A percentile compares a stretch with the other conserved stretches of the same genome.
These are phyloP conservation scores for Petrocephalus sullivani DNA, from an alignment of 2,797 vertebrate genomes.

Conservation along the genomic window DNA sequence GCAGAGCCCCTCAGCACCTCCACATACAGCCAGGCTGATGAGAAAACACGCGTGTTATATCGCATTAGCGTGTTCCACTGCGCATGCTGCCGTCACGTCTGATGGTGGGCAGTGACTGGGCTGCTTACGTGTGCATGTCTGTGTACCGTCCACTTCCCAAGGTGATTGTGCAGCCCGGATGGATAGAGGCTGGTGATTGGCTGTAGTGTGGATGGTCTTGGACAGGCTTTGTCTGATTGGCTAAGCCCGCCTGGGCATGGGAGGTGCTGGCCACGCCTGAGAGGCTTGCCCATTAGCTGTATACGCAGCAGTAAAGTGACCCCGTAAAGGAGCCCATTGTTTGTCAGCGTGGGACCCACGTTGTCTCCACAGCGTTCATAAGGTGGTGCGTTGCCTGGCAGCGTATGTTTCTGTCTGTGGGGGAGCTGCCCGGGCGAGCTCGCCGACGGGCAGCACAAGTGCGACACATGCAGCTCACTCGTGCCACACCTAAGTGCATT, in stretches of 20 bases:
- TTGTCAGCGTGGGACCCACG: slow-evolving; percentile 46
- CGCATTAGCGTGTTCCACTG: neutral
- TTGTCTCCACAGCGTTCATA: slow-evolving; percentile 46
- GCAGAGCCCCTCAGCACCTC: neutral
- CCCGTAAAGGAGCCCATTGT: slow-evolving; percentile 64
- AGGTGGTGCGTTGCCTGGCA: slow-evolving; percentile 45
- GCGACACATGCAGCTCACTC: neutral
- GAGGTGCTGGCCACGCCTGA: neutral
- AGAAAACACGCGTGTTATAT: neutral
- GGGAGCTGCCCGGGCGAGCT: neutral
- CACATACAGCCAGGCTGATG: neutral
- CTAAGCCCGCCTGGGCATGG: neutral
- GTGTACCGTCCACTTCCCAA: neutral
- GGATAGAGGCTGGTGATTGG: neutral
- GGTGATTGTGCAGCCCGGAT: neutral
- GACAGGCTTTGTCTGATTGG: neutral
- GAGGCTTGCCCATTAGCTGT: slow-evolving; percentile 39
- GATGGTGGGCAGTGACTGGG: neutral
- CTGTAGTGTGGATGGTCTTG: neutral
- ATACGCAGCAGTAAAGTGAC: slow-evolving; percentile 47
- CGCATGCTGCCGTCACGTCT: neutral
- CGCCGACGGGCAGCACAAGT: neutral
- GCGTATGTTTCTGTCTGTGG: slow-evolving; percentile 41
- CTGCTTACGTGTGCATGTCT: neutral
- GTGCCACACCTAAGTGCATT: neutral